A percentile compares a stretch with the other conserved stretches of the same genome.
Evolutionary conservation across 2,113 vertebrate species (phyloP).

Genomic region (Tragelaphus strepsiceros): DNA sequence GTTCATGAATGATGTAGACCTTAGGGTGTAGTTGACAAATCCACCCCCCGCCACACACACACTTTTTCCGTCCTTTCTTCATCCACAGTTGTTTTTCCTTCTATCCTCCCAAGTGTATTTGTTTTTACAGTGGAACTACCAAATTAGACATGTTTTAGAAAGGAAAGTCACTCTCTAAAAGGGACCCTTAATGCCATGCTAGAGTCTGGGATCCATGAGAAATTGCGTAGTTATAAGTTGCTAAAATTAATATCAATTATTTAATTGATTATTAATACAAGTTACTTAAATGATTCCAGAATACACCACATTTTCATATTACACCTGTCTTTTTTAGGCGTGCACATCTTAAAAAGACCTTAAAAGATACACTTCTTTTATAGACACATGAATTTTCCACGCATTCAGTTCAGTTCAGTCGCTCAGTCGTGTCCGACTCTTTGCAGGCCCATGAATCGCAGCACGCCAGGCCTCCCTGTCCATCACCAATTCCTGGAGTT

Average conservation of each 20-base stretch:
- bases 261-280: background rate
- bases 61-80: slow-evolving; percentile 24
- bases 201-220: background rate
- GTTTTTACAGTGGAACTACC: slow-evolving; percentile 20
- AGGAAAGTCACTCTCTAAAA: background rate
- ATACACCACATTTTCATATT: background rate
- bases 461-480: too few species aligned
- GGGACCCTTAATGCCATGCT: background rate
- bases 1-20: background rate
- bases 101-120: background rate
- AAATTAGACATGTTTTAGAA: background rate
- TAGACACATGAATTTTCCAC: background rate
- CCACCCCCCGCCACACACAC: background rate
- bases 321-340: background rate
- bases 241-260: background rate
- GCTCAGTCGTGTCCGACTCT: too few species aligned
- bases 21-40: background rate
- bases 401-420: background rate
- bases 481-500: too few species aligned
- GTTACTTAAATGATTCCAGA: background rate
- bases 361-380: background rate
- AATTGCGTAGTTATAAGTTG: background rate
- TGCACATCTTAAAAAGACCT: background rate
- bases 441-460: too few species aligned
- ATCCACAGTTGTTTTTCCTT: background rate